Evolutionary conservation across 2,113 vertebrate species (phyloP).

Genomic region (Percopsis transmontana): DNA sequence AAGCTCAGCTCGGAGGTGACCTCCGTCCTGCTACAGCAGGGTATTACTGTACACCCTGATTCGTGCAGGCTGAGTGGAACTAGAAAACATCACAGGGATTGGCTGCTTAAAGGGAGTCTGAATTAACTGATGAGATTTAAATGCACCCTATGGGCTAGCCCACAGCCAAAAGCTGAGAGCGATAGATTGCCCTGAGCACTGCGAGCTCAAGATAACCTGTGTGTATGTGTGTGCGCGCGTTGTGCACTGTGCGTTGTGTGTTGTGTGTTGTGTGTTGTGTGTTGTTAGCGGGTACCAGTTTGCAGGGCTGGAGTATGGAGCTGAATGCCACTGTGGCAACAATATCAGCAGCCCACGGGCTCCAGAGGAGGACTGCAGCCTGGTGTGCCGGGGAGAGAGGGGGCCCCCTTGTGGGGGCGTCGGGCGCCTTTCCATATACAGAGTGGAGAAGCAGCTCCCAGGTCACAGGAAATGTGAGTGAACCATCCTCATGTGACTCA

Average conservation of each 20-base stretch:
- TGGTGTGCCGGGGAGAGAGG: slow-evolving; percentile 87
- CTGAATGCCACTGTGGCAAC: slow-evolving; percentile 95
- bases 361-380: slow-evolving; percentile 84
- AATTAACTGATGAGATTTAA: slow-evolving; percentile 45
- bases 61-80: slow-evolving; percentile 20
- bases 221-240: slow-evolving; percentile 14
- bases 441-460: slow-evolving; percentile 78
- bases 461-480: slow-evolving; percentile 83
- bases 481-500: not conserved
- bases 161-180: slow-evolving; percentile 37
- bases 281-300: slow-evolving; percentile 85
- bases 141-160: slow-evolving; percentile 48
- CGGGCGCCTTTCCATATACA: slow-evolving; percentile 89
- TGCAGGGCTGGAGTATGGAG: slow-evolving; percentile 88
- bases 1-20: slow-evolving; percentile 57
- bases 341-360: slow-evolving; percentile 67
- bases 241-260: not conserved
- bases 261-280: slow-evolving; percentile 25
- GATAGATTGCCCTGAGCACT: slow-evolving; percentile 26
- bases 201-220: slow-evolving; percentile 5
- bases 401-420: slow-evolving; percentile 86
- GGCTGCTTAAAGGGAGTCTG: slow-evolving; percentile 16
- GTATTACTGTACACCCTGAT: slow-evolving; percentile 17
- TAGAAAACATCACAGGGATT: slow-evolving; percentile 17
- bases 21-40: slow-evolving; percentile 24